phyloP scores from a whole-genome alignment of 2,113 vertebrate genomes.

The Oncorhynchus gorbuscha region DNA sequence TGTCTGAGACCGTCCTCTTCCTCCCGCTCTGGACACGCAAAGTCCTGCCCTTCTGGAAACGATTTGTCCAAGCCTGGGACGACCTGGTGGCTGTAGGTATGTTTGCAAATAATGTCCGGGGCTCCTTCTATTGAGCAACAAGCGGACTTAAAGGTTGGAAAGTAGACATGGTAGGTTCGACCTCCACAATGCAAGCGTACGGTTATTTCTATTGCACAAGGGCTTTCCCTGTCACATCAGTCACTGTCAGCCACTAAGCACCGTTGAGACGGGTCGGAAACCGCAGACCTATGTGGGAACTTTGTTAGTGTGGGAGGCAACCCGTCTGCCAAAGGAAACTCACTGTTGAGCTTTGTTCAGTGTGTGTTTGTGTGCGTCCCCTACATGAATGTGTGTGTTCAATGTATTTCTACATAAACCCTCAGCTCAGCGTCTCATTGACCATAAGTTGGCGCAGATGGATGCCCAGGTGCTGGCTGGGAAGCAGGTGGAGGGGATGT shows the following conservation, averaged over 20 bases:
- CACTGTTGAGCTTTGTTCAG: too few relatives aligned
- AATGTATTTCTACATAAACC: neutral
- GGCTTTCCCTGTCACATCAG: too few relatives aligned
- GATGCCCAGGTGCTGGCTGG: slow-evolving; percentile 41
- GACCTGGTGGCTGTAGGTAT: slow-evolving; percentile 70
- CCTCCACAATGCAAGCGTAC: neutral
- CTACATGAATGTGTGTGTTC: neutral
- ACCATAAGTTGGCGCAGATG: slow-evolving; percentile 59
- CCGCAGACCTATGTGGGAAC: too few relatives aligned
- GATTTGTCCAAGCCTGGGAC: slow-evolving; percentile 76
- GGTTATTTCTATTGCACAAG: too few relatives aligned
- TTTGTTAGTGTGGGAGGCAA: too few relatives aligned
- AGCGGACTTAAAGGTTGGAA: neutral
- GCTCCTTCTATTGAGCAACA: too few relatives aligned
- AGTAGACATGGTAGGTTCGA: neutral
- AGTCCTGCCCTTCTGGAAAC: slow-evolving; percentile 71
- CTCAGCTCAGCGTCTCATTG: slow-evolving; percentile 64
- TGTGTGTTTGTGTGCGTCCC: neutral
- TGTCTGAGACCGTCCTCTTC: slow-evolving; percentile 58
- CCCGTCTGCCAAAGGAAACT: too few relatives aligned
- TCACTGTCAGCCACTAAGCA: too few relatives aligned
- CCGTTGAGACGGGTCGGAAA: too few relatives aligned
- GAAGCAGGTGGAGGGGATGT: slow-evolving; percentile 58
- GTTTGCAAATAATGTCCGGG: neutral
- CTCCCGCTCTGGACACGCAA: slow-evolving; percentile 70